These are phyloP conservation scores for Platerodrilus igneus DNA, from an alignment of 2,888 invertebrate genomes.

Conservation along the genomic window DNA sequence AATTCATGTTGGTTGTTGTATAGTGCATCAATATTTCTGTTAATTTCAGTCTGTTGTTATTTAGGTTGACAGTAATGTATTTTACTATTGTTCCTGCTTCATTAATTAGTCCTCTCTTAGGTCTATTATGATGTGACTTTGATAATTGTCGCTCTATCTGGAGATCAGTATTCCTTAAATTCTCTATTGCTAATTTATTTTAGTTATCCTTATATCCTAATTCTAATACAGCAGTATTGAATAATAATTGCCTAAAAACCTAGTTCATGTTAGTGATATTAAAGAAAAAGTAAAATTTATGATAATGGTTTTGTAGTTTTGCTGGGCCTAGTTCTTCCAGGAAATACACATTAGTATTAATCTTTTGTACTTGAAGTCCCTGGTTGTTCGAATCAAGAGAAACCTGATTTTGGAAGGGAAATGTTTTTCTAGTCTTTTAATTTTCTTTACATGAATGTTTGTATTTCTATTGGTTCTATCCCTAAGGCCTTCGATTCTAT, in stretches of 20 bases:
- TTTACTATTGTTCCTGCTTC: constrained; percentile 17
- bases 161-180: constrained; percentile 19
- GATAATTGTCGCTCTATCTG: constrained; percentile 23
- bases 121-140: constrained; percentile 16
- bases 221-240: constrained; percentile 20
- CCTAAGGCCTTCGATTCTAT: constrained; percentile 1
- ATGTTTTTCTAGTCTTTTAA: constrained; percentile 18
- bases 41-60: too few species aligned
- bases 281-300: too few species aligned
- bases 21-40: too few species aligned
- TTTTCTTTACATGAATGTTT: constrained; percentile 6
- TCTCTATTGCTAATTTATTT: not conserved
- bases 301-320: constrained; percentile 18
- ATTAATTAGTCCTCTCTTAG: constrained; percentile 17
- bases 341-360: constrained; percentile 22
- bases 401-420: constrained; percentile 22
- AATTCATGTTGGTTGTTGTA: constrained; percentile 16
- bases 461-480: constrained; percentile 2
- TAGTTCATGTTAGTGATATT: constrained; percentile 23
- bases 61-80: too few species aligned
- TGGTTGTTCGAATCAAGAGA: constrained; percentile 12
- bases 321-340: constrained; percentile 19
- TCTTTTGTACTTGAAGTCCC: constrained; percentile 21
- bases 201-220: constrained; percentile 4
- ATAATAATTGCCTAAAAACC: constrained; percentile 19